These are phyloP conservation scores for Laticauda colubrina DNA, from an alignment of 2,113 vertebrate genomes.

Conservation along the genomic window DNA sequence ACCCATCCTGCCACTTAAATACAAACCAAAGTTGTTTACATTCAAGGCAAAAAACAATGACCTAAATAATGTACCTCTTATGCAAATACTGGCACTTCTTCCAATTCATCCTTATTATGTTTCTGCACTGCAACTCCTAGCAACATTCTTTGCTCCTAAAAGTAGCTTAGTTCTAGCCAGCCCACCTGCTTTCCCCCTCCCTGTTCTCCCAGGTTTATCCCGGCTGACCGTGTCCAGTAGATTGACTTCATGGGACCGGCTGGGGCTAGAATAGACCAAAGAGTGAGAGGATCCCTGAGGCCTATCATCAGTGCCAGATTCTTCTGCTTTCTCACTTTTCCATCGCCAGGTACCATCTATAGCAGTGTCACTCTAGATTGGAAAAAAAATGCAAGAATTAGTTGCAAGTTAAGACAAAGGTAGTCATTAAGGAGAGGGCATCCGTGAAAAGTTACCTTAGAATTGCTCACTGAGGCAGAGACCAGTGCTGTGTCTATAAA, in stretches of 20 bases:
- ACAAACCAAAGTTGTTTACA: background rate
- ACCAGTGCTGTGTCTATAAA: slow-evolving; percentile 78
- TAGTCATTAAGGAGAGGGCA: background rate
- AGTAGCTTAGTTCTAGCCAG: background rate
- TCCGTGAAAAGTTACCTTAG: slow-evolving; percentile 65
- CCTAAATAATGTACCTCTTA: background rate
- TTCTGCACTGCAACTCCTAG: background rate
- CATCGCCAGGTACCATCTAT: slow-evolving; percentile 68
- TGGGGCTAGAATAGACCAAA: slow-evolving; percentile 57
- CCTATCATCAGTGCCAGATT: slow-evolving; percentile 47
- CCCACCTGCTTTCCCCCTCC: background rate
- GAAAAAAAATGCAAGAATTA: background rate
- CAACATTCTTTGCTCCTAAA: background rate
- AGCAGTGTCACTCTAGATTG: slow-evolving; percentile 64
- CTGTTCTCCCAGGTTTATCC: background rate
- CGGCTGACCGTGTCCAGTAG: slow-evolving; percentile 76
- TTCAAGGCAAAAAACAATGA: background rate
- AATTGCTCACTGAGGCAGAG: slow-evolving; percentile 77
- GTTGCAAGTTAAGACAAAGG: too few relatives aligned
- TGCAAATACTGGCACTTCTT: too few relatives aligned
- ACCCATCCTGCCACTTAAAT: background rate
- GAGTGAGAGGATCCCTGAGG: slow-evolving; percentile 4
- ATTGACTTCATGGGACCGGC: slow-evolving; percentile 74
- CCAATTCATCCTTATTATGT: background rate
- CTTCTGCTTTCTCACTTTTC: slow-evolving; percentile 66